A percentile compares a stretch with the other conserved stretches of the same genome.
Conservation (phyloP, 2,888 invertebrate species). For the Phalangium opilio region DNA sequence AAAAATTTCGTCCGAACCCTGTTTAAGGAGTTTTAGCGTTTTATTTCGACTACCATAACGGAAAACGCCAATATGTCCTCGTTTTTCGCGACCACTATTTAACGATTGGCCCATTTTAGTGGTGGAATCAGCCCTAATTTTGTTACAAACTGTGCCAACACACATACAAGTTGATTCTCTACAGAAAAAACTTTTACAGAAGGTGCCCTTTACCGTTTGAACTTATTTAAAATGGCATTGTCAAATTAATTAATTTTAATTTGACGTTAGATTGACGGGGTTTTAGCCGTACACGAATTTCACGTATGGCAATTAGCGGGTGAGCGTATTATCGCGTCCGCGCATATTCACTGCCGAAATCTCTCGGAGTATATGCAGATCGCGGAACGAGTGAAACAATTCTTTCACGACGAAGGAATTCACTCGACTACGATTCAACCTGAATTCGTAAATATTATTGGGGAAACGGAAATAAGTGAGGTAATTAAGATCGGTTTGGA, state of each 20-base stretch:
- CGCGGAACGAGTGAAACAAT: conserved; percentile 87
- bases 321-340: conserved; percentile 90
- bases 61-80: too few species aligned
- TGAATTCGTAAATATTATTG: conserved; percentile 62
- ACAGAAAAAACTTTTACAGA: conserved; percentile 65
- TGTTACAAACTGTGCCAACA: conserved; percentile 92
- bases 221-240: too few species aligned
- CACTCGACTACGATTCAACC: conserved; percentile 98
- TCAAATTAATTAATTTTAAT: too few species aligned
- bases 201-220: conserved; percentile 33
- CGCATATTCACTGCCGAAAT: conserved; percentile 88
- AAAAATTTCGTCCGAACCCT: too few species aligned
- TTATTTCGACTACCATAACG: too few species aligned
- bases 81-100: too few species aligned
- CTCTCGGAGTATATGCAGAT: conserved; percentile 92
- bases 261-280: conserved; percentile 55
- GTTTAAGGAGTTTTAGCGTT: too few species aligned
- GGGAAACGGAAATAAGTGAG: conserved; percentile 11
- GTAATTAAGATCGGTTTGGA: too few species aligned
- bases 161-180: conserved; percentile 85
- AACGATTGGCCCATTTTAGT: conserved; percentile 32
- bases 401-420: conserved; percentile 96
- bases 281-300: conserved; percentile 90
- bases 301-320: conserved; percentile 98
- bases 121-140: conserved; percentile 80